phyloP scores from a whole-genome alignment of 2,113 vertebrate species.

The rat (Rattus norvegicus) region DNA sequence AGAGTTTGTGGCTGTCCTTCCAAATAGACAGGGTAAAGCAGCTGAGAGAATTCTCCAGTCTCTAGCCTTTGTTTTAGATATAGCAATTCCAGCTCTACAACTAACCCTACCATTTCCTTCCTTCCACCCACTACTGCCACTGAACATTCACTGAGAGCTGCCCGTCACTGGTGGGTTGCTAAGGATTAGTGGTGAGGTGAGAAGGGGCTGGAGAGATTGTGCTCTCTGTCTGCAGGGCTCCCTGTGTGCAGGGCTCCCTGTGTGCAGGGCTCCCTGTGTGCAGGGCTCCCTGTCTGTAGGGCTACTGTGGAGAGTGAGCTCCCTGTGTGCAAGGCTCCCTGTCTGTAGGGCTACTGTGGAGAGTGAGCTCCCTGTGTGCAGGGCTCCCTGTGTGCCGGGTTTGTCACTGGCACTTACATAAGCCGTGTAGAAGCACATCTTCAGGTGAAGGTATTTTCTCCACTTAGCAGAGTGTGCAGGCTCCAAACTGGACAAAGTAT shows the following conservation, averaged over 20 bases:
- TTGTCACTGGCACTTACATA: slow-evolving; percentile 90
- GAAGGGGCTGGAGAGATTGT: neutral
- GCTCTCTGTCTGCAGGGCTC: neutral
- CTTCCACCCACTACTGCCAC: neutral
- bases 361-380: too few species aligned
- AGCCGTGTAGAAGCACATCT: slow-evolving; percentile 97
- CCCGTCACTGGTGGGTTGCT: neutral
- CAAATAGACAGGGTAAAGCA: neutral
- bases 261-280: too few species aligned
- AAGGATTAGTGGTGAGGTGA: neutral
- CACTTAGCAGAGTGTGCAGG: slow-evolving; percentile 95
- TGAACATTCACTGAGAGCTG: neutral
- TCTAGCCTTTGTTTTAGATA: neutral
- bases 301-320: too few species aligned
- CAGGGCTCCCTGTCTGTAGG: too few species aligned
- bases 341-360: too few species aligned
- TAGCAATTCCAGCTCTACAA: neutral
- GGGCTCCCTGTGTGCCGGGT: neutral
- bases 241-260: neutral
- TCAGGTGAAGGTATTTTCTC: slow-evolving; percentile 98
- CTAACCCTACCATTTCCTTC: neutral
- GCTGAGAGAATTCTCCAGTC: neutral
- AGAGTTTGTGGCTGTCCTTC: neutral
- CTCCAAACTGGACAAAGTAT: slow-evolving; percentile 96
- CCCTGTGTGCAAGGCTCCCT: too few species aligned